These are phyloP conservation scores for Drosophila malerkotliana DNA, from an alignment of 1,140 invertebrate species.

Conservation along the genomic window DNA sequence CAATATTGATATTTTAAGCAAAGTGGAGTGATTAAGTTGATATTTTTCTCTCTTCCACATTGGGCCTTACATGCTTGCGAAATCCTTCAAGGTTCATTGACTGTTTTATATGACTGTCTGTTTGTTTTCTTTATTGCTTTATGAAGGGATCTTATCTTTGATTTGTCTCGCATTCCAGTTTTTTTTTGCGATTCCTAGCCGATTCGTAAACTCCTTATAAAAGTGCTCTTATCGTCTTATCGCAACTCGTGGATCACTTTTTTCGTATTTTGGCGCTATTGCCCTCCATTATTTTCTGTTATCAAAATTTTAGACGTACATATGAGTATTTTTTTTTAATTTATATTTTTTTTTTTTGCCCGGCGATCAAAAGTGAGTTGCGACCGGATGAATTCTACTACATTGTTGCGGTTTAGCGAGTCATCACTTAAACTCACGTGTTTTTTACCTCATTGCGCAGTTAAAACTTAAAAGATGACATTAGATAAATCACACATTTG, in stretches of 20 bases:
- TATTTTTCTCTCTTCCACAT: no score
- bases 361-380: neutral
- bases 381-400: constrained; percentile 2
- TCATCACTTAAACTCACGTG: constrained; percentile 47
- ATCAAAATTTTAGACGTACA: constrained; percentile 16
- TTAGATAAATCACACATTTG: constrained; percentile 5
- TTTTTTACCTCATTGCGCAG: constrained; percentile 40
- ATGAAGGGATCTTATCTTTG: constrained; percentile 11
- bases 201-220: constrained; percentile 16
- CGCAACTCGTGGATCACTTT: constrained; percentile 30
- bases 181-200: constrained; percentile 11
- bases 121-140: neutral
- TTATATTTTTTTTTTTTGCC: constrained; percentile 15
- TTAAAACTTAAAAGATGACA: constrained; percentile 25
- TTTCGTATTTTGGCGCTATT: constrained; percentile 28
- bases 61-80: neutral
- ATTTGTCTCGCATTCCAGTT: constrained; percentile 23
- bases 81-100: constrained; percentile 5
- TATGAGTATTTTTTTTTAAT: constrained; percentile 3
- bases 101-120: constrained; percentile 4
- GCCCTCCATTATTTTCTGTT: constrained; percentile 14
- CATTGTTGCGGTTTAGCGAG: constrained; percentile 35
- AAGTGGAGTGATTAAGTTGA: neutral
- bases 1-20: constrained; percentile 1
- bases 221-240: constrained; percentile 33